Percentiles rank a stretch among this genome's conserved stretches.
Conservation (phyloP, 2,113 vertebrate genomes). For the Rhinichthys klamathensis region DNA sequence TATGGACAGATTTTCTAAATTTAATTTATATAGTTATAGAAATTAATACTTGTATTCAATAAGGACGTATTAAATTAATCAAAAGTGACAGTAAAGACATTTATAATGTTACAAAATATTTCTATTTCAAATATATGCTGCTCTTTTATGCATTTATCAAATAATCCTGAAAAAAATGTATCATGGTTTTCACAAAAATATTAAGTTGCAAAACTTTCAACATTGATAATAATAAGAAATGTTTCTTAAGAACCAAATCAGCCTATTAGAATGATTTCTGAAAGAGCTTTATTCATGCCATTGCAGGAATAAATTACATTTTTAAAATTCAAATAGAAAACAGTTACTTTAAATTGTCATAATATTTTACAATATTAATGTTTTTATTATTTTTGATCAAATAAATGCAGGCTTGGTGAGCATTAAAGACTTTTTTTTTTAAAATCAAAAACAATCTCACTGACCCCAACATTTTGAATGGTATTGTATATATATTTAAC, state of each 20-base stretch:
- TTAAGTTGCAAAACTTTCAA: background rate
- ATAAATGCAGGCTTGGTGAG: background rate
- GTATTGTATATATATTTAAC: too few relatives aligned
- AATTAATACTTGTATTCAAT: background rate
- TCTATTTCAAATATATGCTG: background rate
- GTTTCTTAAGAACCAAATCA: background rate
- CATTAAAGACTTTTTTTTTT: background rate
- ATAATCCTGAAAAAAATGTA: background rate
- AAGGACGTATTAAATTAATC: background rate
- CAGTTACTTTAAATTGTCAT: background rate
- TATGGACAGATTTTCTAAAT: background rate
- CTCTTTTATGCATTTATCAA: background rate
- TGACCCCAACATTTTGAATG: background rate
- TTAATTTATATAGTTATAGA: background rate
- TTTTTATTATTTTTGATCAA: background rate
- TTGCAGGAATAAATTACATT: background rate
- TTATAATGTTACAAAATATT: background rate
- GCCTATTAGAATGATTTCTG: background rate
- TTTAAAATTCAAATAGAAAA: background rate
- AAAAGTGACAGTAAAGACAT: background rate
- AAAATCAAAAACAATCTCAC: background rate
- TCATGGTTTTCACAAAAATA: background rate
- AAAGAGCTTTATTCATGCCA: background rate
- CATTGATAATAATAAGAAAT: background rate
- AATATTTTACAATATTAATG: background rate